Evolutionary conservation across 2,888 invertebrate genomes (phyloP).

Genomic region (Desoria tigrina): DNA sequence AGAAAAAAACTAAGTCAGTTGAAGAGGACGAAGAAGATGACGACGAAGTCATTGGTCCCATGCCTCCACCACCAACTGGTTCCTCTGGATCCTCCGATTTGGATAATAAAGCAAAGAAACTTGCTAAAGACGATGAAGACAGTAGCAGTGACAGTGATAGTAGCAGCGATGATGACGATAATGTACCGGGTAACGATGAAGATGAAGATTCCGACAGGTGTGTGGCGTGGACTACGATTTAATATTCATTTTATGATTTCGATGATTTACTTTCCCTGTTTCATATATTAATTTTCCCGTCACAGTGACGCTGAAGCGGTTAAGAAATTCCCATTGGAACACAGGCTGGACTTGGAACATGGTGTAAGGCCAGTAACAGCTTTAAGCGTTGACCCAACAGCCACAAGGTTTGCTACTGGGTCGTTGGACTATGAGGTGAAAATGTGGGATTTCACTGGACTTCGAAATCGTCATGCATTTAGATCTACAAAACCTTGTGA

Average conservation of each 20-base stretch:
- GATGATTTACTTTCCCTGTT: slow-evolving; percentile 43
- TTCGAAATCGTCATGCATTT: slow-evolving; percentile 92
- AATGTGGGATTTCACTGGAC: slow-evolving; percentile 98
- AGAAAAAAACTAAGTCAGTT: too few relatives aligned
- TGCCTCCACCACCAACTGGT: slow-evolving; percentile 59
- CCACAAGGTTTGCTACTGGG: slow-evolving; percentile 85
- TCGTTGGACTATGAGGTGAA: slow-evolving; percentile 94
- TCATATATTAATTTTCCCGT: not conserved
- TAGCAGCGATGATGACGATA: slow-evolving; percentile 49
- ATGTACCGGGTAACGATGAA: slow-evolving; percentile 55
- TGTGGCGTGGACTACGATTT: not conserved
- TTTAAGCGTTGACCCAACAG: slow-evolving; percentile 88
- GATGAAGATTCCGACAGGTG: slow-evolving; percentile 54
- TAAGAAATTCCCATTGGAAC: slow-evolving; percentile 59
- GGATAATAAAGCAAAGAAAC: slow-evolving; percentile 4
- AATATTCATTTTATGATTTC: not conserved
- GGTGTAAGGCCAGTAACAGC: slow-evolving; percentile 87
- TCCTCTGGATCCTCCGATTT: slow-evolving; percentile 51
- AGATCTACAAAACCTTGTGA: slow-evolving; percentile 92
- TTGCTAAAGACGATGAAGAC: slow-evolving; percentile 33
- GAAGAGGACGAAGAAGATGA: slow-evolving; percentile 56
- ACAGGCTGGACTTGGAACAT: slow-evolving; percentile 78
- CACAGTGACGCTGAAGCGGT: slow-evolving; percentile 50
- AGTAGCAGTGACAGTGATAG: slow-evolving; percentile 43
- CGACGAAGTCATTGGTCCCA: slow-evolving; percentile 67